phyloP scores from a whole-genome alignment of 2,113 vertebrate species.

The Eleginops maclovinus region DNA sequence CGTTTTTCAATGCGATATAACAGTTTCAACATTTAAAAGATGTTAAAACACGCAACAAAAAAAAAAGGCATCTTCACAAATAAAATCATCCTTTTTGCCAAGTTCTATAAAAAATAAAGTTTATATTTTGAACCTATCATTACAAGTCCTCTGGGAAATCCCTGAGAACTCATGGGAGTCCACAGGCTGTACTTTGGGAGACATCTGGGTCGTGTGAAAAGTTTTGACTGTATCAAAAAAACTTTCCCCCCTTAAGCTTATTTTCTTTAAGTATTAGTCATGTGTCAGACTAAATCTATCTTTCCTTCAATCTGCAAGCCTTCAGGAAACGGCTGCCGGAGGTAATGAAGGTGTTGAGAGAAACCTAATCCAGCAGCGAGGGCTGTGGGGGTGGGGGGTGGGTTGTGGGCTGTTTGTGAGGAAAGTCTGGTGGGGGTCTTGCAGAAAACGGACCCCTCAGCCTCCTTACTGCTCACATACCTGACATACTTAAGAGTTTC shows the following conservation, averaged over 20 bases:
- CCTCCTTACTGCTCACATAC: slow-evolving; percentile 54
- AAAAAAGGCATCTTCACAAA: neutral
- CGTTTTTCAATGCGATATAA: no score
- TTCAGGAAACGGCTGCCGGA: slow-evolving; percentile 47
- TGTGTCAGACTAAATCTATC: slow-evolving; percentile 9
- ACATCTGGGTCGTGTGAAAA: slow-evolving; percentile 41
- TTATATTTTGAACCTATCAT: neutral
- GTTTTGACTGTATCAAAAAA: slow-evolving; percentile 14
- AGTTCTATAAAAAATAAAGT: neutral
- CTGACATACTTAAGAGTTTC: slow-evolving; percentile 61
- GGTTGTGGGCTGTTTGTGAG: neutral
- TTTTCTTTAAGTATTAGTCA: slow-evolving; percentile 18
- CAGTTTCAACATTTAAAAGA: no score
- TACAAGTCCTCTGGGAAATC: neutral
- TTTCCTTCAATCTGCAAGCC: neutral
- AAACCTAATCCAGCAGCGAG: slow-evolving; percentile 48
- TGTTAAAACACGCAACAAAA: no score
- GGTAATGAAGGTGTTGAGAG: slow-evolving; percentile 51
- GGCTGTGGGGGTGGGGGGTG: neutral
- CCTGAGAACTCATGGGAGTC: neutral
- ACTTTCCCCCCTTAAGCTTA: neutral
- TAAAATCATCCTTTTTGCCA: neutral
- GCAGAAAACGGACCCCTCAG: neutral
- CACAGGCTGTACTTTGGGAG: neutral
- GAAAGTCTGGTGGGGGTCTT: neutral